Conservation (phyloP, 2,797 vertebrate species). For the Schizopygopsis pylzovi region DNA sequence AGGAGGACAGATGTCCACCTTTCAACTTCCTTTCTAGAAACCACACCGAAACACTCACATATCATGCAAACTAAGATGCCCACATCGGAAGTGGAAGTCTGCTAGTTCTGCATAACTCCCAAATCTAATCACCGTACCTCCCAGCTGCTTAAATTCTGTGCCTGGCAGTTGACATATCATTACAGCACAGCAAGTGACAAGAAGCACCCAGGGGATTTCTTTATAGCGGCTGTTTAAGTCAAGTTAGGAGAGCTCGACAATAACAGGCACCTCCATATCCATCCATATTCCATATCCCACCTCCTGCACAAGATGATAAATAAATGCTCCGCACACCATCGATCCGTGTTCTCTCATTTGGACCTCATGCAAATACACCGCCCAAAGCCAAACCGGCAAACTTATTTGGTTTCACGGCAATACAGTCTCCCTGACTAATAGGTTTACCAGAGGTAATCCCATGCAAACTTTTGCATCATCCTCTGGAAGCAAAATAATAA, state of each 20-base stretch:
- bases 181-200: slow-evolving; percentile 49
- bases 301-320: slow-evolving; percentile 8
- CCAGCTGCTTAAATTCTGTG: slow-evolving; percentile 37
- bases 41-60: slow-evolving; percentile 6
- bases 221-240: slow-evolving; percentile 36
- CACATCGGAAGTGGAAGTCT: neutral
- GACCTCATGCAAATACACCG: slow-evolving; percentile 24
- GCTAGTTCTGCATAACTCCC: slow-evolving; percentile 28
- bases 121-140: slow-evolving; percentile 35
- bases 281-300: slow-evolving; percentile 30
- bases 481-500: slow-evolving; percentile 28
- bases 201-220: slow-evolving; percentile 34
- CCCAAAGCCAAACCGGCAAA: slow-evolving; percentile 24
- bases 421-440: slow-evolving; percentile 29
- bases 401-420: neutral
- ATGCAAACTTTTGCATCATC: slow-evolving; percentile 38
- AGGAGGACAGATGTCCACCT: neutral
- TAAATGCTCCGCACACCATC: neutral
- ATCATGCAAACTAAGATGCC: neutral
- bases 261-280: slow-evolving; percentile 24
- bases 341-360: slow-evolving; percentile 23
- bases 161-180: slow-evolving; percentile 49
- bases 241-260: slow-evolving; percentile 28
- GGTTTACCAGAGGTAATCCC: slow-evolving; percentile 16
- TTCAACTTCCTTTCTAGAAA: neutral